These are phyloP conservation scores for Exephanes ischioxanthus DNA, from an alignment of 2,888 invertebrate species.

Conservation along the genomic window DNA sequence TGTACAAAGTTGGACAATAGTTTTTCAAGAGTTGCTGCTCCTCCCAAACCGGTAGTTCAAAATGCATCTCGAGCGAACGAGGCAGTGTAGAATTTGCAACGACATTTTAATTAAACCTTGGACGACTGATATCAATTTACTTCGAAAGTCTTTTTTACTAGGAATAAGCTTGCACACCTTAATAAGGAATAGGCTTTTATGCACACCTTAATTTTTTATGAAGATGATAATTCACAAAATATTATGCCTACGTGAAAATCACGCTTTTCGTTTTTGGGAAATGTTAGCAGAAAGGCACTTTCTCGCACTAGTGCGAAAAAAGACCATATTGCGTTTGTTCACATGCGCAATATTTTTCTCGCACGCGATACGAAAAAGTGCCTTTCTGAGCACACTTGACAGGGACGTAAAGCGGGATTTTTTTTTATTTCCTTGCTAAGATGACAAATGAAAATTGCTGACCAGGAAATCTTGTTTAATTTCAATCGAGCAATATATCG, in stretches of 20 bases:
- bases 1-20: conserved; percentile 47
- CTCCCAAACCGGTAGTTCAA: conserved; percentile 1
- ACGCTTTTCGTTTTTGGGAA: too few species aligned
- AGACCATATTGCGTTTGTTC: too few species aligned
- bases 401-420: too few species aligned
- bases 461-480: not conserved
- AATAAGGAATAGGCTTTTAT: not conserved
- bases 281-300: too few species aligned
- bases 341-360: too few species aligned
- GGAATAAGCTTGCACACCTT: not conserved
- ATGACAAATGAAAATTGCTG: not conserved
- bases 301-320: too few species aligned
- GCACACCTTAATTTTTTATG: not conserved
- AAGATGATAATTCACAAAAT: not conserved
- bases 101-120: not conserved
- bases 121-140: not conserved
- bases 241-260: too few species aligned
- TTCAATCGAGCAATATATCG: not conserved
- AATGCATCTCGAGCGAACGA: not conserved
- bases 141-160: not conserved
- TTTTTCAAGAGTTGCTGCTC: conserved; percentile 17
- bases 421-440: not conserved
- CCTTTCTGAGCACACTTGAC: too few species aligned
- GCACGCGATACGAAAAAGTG: too few species aligned
- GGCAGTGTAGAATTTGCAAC: not conserved